Evolutionary conservation across 2,113 vertebrate genomes (phyloP).

Genomic region (Acrocephalus arundinaceus): DNA sequence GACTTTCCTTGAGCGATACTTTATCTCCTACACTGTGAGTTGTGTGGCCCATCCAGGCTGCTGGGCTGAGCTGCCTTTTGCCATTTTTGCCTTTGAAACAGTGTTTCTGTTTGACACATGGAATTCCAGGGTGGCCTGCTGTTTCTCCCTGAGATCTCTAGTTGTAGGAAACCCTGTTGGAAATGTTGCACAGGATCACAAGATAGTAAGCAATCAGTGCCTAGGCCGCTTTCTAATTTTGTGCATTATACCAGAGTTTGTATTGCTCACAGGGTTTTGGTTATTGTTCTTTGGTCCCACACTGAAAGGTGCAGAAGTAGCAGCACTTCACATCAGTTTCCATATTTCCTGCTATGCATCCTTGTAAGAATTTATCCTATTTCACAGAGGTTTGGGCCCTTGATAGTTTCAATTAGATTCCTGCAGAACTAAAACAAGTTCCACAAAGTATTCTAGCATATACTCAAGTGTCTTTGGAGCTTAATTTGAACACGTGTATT

Average conservation of each 20-base stretch:
- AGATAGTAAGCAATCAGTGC: background rate
- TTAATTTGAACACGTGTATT: background rate
- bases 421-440: background rate
- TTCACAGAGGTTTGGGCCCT: background rate
- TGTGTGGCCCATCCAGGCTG: background rate
- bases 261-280: background rate
- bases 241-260: background rate
- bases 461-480: background rate
- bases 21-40: background rate
- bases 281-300: background rate
- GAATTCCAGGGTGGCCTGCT: background rate
- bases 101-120: accelerated
- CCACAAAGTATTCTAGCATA: background rate
- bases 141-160: background rate
- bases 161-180: background rate
- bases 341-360: background rate
- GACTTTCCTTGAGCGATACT: background rate
- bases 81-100: background rate
- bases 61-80: background rate
- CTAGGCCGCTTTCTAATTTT: background rate
- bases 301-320: background rate
- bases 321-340: background rate
- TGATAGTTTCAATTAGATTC: background rate
- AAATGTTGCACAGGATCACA: background rate
- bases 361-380: background rate